Conservation (phyloP, 1,140 invertebrate species). For the Onthophagus taurus region DNA sequence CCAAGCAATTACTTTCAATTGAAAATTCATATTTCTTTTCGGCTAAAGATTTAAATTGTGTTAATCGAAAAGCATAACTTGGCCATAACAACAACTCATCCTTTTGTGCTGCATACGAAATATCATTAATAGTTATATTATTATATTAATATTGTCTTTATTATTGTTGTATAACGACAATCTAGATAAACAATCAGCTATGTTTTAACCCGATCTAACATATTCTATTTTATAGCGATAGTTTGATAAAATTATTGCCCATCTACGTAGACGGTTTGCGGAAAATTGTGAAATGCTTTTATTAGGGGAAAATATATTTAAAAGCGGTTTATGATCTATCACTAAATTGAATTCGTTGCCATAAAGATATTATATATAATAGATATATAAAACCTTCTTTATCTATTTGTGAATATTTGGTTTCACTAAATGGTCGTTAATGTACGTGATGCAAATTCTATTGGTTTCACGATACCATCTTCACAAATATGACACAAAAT, state of each 20-base stretch:
- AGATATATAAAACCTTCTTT: constrained; percentile 39
- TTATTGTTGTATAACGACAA: constrained; percentile 12
- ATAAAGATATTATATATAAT: constrained; percentile 38
- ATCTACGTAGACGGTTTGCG: constrained; percentile 21
- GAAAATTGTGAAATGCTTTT: constrained; percentile 16
- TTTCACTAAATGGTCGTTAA: background rate
- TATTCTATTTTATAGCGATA: constrained; percentile 34
- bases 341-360: constrained; percentile 37
- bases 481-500: constrained; percentile 1
- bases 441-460: background rate
- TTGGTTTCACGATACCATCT: background rate
- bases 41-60: background rate
- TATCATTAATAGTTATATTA: background rate
- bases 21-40: constrained; percentile 6
- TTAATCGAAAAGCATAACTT: background rate
- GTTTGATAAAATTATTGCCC: constrained; percentile 30
- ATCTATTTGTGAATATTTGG: constrained; percentile 21
- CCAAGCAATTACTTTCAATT: constrained; percentile 1
- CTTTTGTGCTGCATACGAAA: background rate
- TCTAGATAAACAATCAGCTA: constrained; percentile 31
- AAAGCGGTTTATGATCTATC: constrained; percentile 13
- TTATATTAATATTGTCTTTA: background rate
- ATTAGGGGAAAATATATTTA: constrained; percentile 12
- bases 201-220: constrained; percentile 23
- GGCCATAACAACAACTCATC: background rate